Percentiles rank a stretch among this genome's conserved stretches.
Conservation (phyloP, 1,140 invertebrate species). For the Nephotettix cincticeps region DNA sequence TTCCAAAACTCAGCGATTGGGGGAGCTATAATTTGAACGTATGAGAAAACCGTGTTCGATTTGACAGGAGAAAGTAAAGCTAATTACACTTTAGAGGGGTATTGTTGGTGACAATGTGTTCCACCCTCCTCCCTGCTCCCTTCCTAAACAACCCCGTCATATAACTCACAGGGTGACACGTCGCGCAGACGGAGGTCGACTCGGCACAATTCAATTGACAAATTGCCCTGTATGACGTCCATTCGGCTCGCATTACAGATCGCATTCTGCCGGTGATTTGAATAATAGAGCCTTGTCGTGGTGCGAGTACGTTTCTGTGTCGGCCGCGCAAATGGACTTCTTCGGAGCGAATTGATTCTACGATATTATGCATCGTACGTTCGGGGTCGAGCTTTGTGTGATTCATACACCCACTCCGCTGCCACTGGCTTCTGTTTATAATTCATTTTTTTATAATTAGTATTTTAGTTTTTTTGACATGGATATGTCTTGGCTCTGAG, state of each 20-base stretch:
- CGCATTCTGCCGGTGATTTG: background rate
- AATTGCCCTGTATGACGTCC: constrained; percentile 11
- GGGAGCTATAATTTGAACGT: no score
- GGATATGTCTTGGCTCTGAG: no score
- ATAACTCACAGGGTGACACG: background rate
- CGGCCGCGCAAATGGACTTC: constrained; percentile 4
- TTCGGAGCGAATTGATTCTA: constrained; percentile 14
- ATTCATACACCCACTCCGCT: no score
- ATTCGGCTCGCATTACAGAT: constrained; percentile 7
- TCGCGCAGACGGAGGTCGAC: background rate
- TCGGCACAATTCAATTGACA: constrained; percentile 3
- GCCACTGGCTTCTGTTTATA: no score
- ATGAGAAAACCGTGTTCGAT: no score
- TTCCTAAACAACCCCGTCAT: background rate
- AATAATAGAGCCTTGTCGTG: constrained; percentile 11
- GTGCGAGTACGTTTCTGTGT: constrained; percentile 12
- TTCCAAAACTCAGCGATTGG: background rate
- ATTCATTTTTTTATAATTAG: no score
- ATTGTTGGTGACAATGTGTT: no score
- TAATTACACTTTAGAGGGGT: no score
- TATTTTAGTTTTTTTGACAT: no score
- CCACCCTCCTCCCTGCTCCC: background rate
- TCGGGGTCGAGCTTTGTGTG: no score
- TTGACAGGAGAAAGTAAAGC: no score
- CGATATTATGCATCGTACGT: background rate